Evolutionary conservation across 1,140 invertebrate genomes (phyloP).

Genomic region (Uloborus diversus): DNA sequence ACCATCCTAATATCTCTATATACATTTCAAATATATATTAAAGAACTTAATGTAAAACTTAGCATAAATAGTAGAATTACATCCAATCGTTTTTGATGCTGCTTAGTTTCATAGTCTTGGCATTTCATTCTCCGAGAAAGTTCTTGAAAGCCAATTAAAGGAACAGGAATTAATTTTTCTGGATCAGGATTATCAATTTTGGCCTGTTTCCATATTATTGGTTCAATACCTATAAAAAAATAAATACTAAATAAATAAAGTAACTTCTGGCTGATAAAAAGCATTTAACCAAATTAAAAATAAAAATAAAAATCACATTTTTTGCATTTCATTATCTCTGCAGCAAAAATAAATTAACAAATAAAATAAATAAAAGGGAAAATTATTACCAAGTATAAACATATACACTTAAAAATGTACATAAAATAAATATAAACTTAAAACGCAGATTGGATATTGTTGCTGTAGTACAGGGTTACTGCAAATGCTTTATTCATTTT

Average conservation of each 20-base stretch:
- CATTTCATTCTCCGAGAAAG: constrained; percentile 84
- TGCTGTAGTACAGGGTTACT: too few species aligned
- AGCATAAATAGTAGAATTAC: constrained; percentile 61
- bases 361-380: too few species aligned
- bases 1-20: too few species aligned
- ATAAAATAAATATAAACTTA: too few species aligned
- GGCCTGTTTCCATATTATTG: constrained; percentile 76
- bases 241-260: neutral
- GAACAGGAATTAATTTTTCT: constrained; percentile 86
- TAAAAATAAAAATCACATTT: constrained; percentile 11
- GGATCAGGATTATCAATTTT: constrained; percentile 93
- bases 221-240: constrained; percentile 67
- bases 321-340: constrained; percentile 14
- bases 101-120: constrained; percentile 80
- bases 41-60: neutral
- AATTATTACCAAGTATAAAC: too few species aligned
- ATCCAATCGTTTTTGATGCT: constrained; percentile 78
- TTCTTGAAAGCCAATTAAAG: constrained; percentile 89
- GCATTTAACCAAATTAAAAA: too few species aligned
- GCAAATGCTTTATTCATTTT: too few species aligned
- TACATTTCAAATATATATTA: too few species aligned
- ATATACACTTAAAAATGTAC: too few species aligned
- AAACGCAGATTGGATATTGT: too few species aligned
- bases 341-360: too few species aligned
- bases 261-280: too few species aligned